Evolutionary conservation across 2,113 vertebrate genomes (phyloP).

Genomic region (Protobothrops mucrosquamatus): DNA sequence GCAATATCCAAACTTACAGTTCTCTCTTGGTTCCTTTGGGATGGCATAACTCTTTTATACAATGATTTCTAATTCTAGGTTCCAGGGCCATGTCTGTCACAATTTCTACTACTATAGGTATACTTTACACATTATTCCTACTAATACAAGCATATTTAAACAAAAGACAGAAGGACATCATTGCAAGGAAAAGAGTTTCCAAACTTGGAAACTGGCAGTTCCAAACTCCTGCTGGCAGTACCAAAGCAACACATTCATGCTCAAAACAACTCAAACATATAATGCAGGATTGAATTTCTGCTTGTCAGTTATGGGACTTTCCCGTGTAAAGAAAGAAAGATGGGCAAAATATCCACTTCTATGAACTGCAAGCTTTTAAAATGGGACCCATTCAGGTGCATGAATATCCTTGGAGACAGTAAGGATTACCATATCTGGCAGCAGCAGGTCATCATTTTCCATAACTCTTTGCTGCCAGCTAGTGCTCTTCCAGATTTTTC

Average conservation of each 20-base stretch:
- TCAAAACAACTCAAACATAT: neutral
- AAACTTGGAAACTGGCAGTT: neutral
- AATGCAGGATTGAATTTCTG: neutral
- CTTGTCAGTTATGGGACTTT: neutral
- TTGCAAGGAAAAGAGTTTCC: neutral
- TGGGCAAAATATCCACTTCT: neutral
- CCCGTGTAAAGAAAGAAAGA: neutral
- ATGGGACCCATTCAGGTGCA: neutral
- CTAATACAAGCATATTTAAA: neutral
- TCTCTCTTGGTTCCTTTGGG: constrained; percentile 55
- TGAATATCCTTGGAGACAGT: neutral
- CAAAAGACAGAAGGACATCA: neutral
- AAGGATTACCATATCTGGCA: neutral
- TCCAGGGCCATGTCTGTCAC: neutral
- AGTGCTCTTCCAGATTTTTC: neutral
- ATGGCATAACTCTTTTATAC: constrained; percentile 42
- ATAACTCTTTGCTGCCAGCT: neutral
- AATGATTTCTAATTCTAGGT: constrained; percentile 49
- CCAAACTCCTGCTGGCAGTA: neutral
- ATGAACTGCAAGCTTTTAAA: neutral
- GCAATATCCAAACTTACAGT: constrained; percentile 55
- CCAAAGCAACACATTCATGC: neutral
- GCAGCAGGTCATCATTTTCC: neutral
- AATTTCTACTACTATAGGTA: too few species aligned
- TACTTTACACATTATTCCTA: neutral